These are phyloP conservation scores for Datnioides undecimradiatus DNA, from an alignment of 2,113 vertebrate species.

Conservation along the genomic window DNA sequence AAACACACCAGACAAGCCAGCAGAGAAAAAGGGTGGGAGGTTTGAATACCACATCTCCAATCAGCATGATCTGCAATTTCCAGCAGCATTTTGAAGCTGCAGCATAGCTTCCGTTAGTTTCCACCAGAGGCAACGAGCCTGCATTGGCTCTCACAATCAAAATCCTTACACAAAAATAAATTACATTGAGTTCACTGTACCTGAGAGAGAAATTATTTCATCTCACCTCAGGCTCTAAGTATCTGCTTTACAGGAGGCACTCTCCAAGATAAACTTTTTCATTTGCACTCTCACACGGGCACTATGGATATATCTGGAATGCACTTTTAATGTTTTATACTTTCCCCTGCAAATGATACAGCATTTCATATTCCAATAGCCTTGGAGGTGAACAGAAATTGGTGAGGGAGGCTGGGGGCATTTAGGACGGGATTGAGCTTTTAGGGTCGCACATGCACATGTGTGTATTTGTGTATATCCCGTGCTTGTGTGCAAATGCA, in stretches of 20 bases:
- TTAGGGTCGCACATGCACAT: constrained; percentile 17
- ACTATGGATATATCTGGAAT: constrained; percentile 35
- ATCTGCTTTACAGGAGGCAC: constrained; percentile 41
- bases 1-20: neutral
- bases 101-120: constrained; percentile 11
- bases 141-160: neutral
- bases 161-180: constrained; percentile 38
- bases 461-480: constrained; percentile 2
- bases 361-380: constrained; percentile 54
- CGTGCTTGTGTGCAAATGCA: constrained; percentile 24
- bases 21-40: neutral
- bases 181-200: constrained; percentile 27
- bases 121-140: constrained; percentile 11
- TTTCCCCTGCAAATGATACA: constrained; percentile 50
- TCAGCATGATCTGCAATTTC: constrained; percentile 38
- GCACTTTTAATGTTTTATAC: constrained; percentile 52
- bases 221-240: constrained; percentile 43
- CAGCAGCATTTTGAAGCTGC: constrained; percentile 27
- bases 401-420: constrained; percentile 26
- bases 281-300: constrained; percentile 47
- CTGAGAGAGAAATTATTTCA: constrained; percentile 37
- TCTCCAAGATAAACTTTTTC: constrained; percentile 63
- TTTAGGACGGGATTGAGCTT: constrained; percentile 17
- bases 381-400: constrained; percentile 60
- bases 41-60: constrained; percentile 19